Conservation (phyloP, 2,113 vertebrate genomes). For the Microcebus lehilahytsara region DNA sequence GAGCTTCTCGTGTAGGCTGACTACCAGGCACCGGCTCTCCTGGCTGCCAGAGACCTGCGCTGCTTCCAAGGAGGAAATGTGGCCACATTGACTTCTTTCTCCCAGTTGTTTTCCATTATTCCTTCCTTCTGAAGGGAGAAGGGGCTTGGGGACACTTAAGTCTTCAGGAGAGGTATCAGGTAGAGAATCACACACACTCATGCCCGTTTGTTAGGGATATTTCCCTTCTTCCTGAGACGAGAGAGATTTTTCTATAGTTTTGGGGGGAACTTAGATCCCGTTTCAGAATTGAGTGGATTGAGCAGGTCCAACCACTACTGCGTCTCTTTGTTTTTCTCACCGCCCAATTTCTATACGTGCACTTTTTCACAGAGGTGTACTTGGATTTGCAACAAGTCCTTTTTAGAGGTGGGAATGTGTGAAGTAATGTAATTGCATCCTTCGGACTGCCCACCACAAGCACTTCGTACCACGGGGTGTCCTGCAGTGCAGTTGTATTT, state of each 20-base stretch:
- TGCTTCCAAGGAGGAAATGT: neutral
- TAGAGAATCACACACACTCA: neutral
- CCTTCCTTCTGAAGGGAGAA: neutral
- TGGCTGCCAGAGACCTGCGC: neutral
- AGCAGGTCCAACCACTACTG: neutral
- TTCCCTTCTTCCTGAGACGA: too few species aligned
- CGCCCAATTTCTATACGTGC: neutral
- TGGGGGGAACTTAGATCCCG: neutral
- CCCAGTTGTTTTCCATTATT: neutral
- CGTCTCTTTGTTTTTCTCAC: neutral
- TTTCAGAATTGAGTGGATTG: neutral
- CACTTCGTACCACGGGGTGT: too few species aligned
- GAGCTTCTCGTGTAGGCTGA: too few species aligned
- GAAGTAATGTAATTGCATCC: rapidly evolving
- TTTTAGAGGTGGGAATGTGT: rapidly evolving
- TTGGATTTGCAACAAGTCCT: neutral
- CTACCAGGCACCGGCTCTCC: too few species aligned
- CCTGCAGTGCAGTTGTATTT: neutral
- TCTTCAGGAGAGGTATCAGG: neutral
- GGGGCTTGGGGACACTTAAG: neutral
- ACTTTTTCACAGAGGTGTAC: neutral
- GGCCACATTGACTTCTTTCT: neutral
- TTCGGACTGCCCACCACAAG: too few species aligned
- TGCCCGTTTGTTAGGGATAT: neutral
- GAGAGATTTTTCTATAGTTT: neutral